These are phyloP conservation scores for Gymnobelideus leadbeateri DNA, from an alignment of 2,113 vertebrate genomes.

Conservation along the genomic window DNA sequence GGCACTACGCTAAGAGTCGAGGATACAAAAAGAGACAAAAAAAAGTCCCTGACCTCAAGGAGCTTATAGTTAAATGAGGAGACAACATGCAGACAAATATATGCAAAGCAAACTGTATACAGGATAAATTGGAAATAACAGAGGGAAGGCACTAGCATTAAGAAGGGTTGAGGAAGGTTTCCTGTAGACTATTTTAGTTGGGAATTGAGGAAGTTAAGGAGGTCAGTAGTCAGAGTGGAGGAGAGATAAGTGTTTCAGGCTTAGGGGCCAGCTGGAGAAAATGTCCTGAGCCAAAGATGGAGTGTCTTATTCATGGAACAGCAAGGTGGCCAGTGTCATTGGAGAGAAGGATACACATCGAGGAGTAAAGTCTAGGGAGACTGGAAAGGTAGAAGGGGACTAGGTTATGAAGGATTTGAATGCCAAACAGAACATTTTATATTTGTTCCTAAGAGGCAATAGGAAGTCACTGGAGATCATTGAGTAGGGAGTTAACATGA, in stretches of 20 bases:
- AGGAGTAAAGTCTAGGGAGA: background rate
- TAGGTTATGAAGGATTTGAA: background rate
- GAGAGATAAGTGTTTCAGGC: background rate
- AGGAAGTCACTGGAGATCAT: background rate
- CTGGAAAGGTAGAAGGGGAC: background rate
- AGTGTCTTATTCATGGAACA: background rate
- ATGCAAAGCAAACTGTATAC: background rate
- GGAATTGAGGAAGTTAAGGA: background rate
- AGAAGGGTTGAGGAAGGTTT: background rate
- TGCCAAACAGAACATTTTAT: background rate
- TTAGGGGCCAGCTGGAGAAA: background rate
- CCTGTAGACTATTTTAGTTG: background rate
- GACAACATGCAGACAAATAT: background rate
- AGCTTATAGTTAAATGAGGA: background rate
- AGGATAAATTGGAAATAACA: background rate
- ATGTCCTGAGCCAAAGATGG: background rate
- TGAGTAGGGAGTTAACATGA: background rate
- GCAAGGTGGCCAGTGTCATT: background rate
- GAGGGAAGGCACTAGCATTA: background rate
- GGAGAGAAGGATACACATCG: background rate
- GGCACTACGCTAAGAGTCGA: background rate
- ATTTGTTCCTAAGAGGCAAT: background rate
- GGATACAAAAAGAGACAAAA: background rate
- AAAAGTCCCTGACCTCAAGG: background rate
- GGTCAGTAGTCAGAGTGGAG: background rate